Percentiles rank a stretch among this genome's conserved stretches.
phyloP scores from a whole-genome alignment of 2,888 invertebrate genomes.

The Trissonchulus sp. region DNA sequence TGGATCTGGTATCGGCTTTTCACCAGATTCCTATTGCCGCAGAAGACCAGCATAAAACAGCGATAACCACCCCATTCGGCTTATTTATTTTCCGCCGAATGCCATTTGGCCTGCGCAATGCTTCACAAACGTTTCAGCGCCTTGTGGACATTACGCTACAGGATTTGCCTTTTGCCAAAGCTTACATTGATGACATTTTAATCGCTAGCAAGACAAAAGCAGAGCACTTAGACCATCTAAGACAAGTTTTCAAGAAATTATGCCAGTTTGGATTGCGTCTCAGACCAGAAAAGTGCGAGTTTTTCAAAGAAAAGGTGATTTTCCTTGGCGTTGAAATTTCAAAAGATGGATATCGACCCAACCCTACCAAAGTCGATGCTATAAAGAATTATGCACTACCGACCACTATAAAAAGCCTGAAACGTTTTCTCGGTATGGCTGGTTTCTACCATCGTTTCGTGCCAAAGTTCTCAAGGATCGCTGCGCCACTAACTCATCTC shows the following conservation, averaged over 20 bases:
- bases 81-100: constrained; percentile 41
- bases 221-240: constrained; percentile 33
- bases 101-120: constrained; percentile 42
- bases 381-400: too few species aligned
- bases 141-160: constrained; percentile 39
- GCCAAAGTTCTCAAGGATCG: too few species aligned
- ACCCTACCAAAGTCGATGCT: too few species aligned
- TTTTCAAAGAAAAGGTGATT: background rate
- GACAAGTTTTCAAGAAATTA: background rate
- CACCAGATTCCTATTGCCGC: constrained; percentile 35
- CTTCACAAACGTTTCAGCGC: constrained; percentile 39
- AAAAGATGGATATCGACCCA: too few species aligned
- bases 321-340: background rate
- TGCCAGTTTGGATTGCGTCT: background rate
- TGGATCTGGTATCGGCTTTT: constrained; percentile 36
- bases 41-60: constrained; percentile 36
- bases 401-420: too few species aligned
- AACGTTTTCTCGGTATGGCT: too few species aligned
- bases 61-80: constrained; percentile 37
- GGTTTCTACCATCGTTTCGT: too few species aligned
- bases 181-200: constrained; percentile 40
- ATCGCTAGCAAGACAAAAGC: constrained; percentile 30
- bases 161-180: constrained; percentile 32
- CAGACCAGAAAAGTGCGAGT: background rate
- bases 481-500: too few species aligned